phyloP scores from a whole-genome alignment of 2,113 vertebrate genomes.

The Alligator mississippiensis region DNA sequence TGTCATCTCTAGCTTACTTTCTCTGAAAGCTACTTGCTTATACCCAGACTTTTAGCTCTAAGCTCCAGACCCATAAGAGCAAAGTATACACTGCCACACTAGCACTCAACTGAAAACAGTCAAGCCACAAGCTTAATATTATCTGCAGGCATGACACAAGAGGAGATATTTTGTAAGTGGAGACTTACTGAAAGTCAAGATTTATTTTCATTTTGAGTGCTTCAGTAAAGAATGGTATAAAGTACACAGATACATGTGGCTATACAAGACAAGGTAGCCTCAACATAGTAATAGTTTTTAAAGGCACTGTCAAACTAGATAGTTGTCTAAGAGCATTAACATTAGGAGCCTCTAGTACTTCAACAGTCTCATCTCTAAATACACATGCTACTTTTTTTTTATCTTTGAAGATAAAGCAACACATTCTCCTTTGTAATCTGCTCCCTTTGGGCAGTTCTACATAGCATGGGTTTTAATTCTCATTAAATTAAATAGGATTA shows the following conservation, averaged over 20 bases:
- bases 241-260: background rate
- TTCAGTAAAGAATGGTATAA: background rate
- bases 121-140: background rate
- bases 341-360: background rate
- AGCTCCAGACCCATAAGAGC: background rate
- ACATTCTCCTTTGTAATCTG: background rate
- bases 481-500: too few relatives aligned
- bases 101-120: background rate
- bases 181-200: background rate
- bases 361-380: background rate
- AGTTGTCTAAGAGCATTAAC: background rate
- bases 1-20: too few relatives aligned
- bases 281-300: background rate
- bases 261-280: background rate
- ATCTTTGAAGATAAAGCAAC: background rate
- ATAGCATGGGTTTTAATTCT: too few relatives aligned
- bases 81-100: background rate
- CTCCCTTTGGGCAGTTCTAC: background rate
- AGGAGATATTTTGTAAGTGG: background rate
- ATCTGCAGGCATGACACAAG: background rate
- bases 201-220: background rate
- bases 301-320: background rate
- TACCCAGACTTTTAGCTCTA: background rate
- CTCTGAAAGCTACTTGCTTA: too few relatives aligned
- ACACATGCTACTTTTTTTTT: background rate